Conservation (phyloP, 2,888 invertebrate species). For the Hetaerina titia region DNA sequence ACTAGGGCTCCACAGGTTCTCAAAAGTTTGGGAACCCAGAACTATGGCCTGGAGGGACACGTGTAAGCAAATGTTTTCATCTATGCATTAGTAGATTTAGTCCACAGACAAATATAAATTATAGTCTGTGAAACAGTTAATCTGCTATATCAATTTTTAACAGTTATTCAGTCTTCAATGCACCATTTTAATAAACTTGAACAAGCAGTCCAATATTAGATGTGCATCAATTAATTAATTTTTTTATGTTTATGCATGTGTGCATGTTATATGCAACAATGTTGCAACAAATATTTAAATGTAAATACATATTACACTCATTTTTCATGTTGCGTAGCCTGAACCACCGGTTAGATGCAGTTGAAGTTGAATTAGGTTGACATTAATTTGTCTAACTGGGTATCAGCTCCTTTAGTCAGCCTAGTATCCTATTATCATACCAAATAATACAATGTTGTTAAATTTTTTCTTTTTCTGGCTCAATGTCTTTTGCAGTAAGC, state of each 20-base stretch:
- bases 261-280: not conserved
- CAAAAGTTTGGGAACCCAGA: no score
- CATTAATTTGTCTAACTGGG: not conserved
- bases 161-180: no score
- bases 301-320: not conserved
- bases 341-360: not conserved
- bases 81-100: no score
- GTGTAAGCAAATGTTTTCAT: no score
- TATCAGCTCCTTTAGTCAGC: slow-evolving; percentile 72
- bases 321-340: not conserved
- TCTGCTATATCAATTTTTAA: no score
- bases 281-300: not conserved
- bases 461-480: slow-evolving; percentile 60
- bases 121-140: no score
- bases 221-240: no score
- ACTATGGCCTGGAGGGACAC: no score
- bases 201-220: no score
- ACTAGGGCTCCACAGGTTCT: no score
- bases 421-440: slow-evolving; percentile 51
- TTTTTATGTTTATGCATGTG: not conserved
- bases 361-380: not conserved
- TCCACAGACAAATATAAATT: no score
- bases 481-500: slow-evolving; percentile 81
- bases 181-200: no score
- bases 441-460: slow-evolving; percentile 3